A percentile compares a stretch with the other conserved stretches of the same genome.
These are phyloP conservation scores for Eueides isabella DNA, from an alignment of 1,140 invertebrate species.

Conservation along the genomic window DNA sequence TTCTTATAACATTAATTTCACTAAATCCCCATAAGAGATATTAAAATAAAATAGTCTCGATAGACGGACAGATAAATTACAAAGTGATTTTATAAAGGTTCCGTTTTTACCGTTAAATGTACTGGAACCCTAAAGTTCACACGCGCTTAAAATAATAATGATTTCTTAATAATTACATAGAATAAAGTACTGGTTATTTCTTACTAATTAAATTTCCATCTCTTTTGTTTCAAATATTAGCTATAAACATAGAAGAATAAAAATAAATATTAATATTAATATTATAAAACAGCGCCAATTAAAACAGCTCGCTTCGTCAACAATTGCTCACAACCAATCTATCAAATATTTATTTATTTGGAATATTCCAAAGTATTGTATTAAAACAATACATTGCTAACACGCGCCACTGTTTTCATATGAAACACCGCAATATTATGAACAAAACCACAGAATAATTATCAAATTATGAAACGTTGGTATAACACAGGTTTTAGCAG, in stretches of 20 bases:
- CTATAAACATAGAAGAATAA: neutral
- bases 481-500: neutral
- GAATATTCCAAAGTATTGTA: neutral
- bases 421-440: constrained; percentile 23
- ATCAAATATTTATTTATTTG: constrained; percentile 24
- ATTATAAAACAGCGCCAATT: neutral
- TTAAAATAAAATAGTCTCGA: too few relatives aligned
- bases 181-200: too few relatives aligned
- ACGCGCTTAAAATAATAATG: too few relatives aligned
- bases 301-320: neutral
- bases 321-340: neutral
- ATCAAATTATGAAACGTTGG: constrained; percentile 17
- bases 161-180: too few relatives aligned
- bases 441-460: constrained; percentile 21
- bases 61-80: too few relatives aligned
- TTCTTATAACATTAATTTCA: too few relatives aligned
- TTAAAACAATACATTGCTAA: constrained; percentile 1
- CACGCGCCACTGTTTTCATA: constrained; percentile 21
- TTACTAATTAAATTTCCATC: too few relatives aligned
- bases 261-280: neutral
- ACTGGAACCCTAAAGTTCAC: too few relatives aligned
- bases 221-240: too few relatives aligned
- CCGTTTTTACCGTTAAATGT: too few relatives aligned
- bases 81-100: too few relatives aligned
- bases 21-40: too few relatives aligned